Base-by-base conservation (phyloP, 37 sponge, comb jelly and placozoan species). In the Aplysina aerophoba region DNA sequence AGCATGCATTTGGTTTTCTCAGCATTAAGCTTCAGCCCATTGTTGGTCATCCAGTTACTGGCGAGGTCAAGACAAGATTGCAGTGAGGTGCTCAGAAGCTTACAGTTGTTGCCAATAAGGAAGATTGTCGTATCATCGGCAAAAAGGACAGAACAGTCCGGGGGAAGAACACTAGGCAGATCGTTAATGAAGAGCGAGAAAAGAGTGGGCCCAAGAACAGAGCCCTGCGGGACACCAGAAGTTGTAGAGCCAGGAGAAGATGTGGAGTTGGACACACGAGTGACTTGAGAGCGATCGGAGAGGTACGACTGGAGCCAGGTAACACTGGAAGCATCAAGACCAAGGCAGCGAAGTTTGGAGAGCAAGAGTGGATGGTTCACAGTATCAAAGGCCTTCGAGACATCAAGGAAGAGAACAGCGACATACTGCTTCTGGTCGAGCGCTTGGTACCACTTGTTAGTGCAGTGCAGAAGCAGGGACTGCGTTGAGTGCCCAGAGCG, bases 61-160 rank as follows among this genome's bases (percentile, higher is more conserved):
- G 36, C 73, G 2, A 71, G 11, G 73, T 27, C 6, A 6, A 71
- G 73, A 12, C 73, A 71, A 37, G 15, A 37, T 28, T 71, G 73
- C 1, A 71, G 73, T 28, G 73, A 71, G 15, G 73, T 13, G 5
- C 15, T 27, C 20, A 71, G 73, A 14, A 37, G 6, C 1, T 37
- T 3, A 71, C 6, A 37, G 5, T 71, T 71, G 11, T 33, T 12
- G 28, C 73, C 15, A 33, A 14, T 71, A 12, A 71, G 6, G 36
- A 28, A 71, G 73, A 71, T 71, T 3, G 73, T 5, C 2, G 73
- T 71, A 71, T 71, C 73, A 34, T 71, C 73, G 15, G 73, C 73
- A 33, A 71, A 71, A 33, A 71, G 33, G 28, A 71, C 36, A 71
- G 36, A 8, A 12, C 36, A 71, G 15, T 71, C 73, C 6, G 37